phyloP scores from a whole-genome alignment of 2,113 vertebrate genomes.

The Bagarius yarrelli region DNA sequence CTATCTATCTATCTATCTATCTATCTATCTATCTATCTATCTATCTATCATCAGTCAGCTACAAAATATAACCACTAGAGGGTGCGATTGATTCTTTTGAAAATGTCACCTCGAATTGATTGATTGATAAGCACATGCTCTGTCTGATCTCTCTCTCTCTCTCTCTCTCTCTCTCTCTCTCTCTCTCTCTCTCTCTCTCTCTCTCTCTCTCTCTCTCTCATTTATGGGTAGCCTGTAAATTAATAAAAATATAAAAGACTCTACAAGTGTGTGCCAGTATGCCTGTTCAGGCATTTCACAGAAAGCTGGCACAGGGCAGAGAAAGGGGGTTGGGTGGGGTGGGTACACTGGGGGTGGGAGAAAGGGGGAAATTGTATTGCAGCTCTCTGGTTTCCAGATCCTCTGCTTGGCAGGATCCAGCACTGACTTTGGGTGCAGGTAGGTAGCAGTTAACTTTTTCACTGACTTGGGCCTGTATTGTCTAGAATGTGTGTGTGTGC shows the following conservation, averaged over 20 bases:
- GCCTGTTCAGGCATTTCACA: conserved; percentile 57
- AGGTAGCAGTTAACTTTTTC: conserved; percentile 59
- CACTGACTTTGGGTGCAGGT: conserved; percentile 69
- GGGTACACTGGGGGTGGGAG: conserved; percentile 16
- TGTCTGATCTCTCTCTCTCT: background rate
- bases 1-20: conserved; percentile 2
- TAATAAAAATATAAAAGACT: conserved; percentile 67
- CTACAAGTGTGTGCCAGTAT: conserved; percentile 58
- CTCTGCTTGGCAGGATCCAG: conserved; percentile 59
- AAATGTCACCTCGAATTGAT: conserved; percentile 13
- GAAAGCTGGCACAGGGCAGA: conserved; percentile 48
- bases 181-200: conserved; percentile 17
- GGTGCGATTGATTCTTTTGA: conserved; percentile 25
- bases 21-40: background rate
- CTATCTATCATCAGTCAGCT: background rate
- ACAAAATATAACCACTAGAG: conserved; percentile 55
- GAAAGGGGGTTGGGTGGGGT: conserved; percentile 27
- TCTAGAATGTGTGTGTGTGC: conserved; percentile 34
- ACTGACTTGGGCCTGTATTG: conserved; percentile 8
- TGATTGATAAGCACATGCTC: conserved; percentile 33
- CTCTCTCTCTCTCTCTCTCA: background rate
- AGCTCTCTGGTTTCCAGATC: conserved; percentile 59
- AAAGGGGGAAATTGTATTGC: conserved; percentile 35
- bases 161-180: conserved; percentile 14
- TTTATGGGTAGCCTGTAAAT: conserved; percentile 34